Evolutionary conservation across 2,797 vertebrate species (phyloP), one percentile per base, ranked within the genome.

Genomic region (Monodelphis domestica): DNA sequence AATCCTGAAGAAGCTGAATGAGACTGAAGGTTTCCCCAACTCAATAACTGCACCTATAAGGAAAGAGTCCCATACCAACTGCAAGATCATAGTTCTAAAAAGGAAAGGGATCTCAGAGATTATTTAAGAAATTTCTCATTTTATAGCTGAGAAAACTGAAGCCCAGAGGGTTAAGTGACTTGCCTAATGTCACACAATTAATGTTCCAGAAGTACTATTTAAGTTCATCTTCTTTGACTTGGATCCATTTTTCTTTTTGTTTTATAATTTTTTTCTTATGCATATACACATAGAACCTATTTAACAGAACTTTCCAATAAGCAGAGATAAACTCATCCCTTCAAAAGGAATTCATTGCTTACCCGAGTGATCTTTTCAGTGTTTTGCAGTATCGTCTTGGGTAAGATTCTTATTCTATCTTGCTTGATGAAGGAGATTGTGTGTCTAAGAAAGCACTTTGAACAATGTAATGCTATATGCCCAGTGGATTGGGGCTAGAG

Each of bases 371-470:
- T 30, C 51, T 96, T 91, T 95, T 93, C 97, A 91, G 93, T 91
- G 90, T 95, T 95, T 97, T 98, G 96, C 93, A 95, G 97, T 97
- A 97, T 98, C 59, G 95, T 95, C 45, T 93, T 95, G 93, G 33
- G 45, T 93, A 91, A 94, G 90, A 95, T 56, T 53, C 87, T 88
- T 88, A 33, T 88, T 53, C 38, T 52, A 93, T 92, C 91, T 54
- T 59, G 9, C 52, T 92, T 84, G 53, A 87, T 88, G 89, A 50
- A 84, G 54, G 91, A 94, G 28, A 95, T 55, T 91, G 88, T 90
- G n/a, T 92, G 56, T 96, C 94, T 97, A 95, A 95, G 93, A 97
- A 97, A 98, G 97, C 26, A 94, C 96, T 97, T 96, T 95, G 95
- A 96, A 93, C 55, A 84, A 88, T 94, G 94, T 97, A 96, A 97